A percentile compares a stretch with the other conserved stretches of the same genome.
Conservation (phyloP, 1,140 invertebrate species). For the Hycleus cichorii region DNA sequence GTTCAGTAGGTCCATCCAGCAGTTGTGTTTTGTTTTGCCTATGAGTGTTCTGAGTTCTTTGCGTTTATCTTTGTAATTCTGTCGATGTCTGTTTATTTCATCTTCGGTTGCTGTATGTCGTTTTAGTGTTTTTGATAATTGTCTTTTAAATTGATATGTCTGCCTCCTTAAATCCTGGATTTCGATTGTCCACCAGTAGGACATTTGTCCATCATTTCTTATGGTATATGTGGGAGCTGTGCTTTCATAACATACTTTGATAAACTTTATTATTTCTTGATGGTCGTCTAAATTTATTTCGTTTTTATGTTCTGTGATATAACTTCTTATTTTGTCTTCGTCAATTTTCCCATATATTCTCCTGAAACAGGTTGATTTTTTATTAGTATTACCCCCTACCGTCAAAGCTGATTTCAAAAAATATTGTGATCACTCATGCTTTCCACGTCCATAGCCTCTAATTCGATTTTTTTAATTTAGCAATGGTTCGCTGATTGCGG, state of each 20-base stretch:
- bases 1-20: constrained; percentile 19
- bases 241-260: background rate
- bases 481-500: background rate
- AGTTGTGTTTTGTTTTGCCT: constrained; percentile 7
- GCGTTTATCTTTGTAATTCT: background rate
- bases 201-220: too few relatives aligned
- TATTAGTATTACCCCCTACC: too few relatives aligned
- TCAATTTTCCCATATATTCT: too few relatives aligned
- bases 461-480: background rate
- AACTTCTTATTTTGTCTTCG: background rate
- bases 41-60: constrained; percentile 20
- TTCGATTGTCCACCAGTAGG: background rate
- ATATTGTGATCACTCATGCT: background rate
- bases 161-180: background rate
- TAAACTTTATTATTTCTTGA: constrained; percentile 18
- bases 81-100: background rate
- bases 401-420: too few relatives aligned
- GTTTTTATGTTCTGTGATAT: background rate
- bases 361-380: too few relatives aligned
- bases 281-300: constrained; percentile 13
- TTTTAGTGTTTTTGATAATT: background rate
- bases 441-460: background rate
- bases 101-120: background rate
- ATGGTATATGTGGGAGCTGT: too few relatives aligned
- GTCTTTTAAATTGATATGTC: background rate